phyloP scores from a whole-genome alignment of 2,797 vertebrate genomes.

The Acanthornis magna region DNA sequence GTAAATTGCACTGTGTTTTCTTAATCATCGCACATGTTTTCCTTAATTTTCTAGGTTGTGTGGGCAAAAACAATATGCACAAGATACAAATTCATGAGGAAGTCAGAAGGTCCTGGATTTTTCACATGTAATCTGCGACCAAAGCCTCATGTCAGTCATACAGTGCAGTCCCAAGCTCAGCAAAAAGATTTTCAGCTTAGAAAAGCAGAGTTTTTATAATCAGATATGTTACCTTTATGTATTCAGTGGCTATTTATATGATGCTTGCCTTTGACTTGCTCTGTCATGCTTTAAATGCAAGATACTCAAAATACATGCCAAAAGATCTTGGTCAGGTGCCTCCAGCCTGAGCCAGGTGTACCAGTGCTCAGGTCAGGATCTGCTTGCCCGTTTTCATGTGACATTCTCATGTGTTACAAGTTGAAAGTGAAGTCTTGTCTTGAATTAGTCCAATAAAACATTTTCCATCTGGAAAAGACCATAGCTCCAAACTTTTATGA shows the following conservation, averaged over 20 bases:
- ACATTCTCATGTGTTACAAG: background rate
- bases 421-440: background rate
- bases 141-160: background rate
- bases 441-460: background rate
- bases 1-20: background rate
- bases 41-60: background rate
- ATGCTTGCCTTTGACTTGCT: background rate
- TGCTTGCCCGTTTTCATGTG: background rate
- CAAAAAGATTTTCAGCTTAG: background rate
- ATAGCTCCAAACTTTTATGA: background rate
- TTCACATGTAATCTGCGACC: background rate
- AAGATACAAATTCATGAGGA: background rate
- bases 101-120: background rate
- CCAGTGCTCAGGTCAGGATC: background rate
- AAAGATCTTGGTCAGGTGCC: background rate
- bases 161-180: no score
- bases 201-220: background rate
- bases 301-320: background rate
- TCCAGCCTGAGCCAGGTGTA: background rate
- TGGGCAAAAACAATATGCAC: background rate
- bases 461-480: background rate
- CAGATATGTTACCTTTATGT: background rate
- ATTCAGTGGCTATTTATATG: background rate
- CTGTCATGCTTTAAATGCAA: background rate
- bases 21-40: background rate